phyloP scores from a whole-genome alignment of 2,888 invertebrate genomes.

The Camponotus fellah region DNA sequence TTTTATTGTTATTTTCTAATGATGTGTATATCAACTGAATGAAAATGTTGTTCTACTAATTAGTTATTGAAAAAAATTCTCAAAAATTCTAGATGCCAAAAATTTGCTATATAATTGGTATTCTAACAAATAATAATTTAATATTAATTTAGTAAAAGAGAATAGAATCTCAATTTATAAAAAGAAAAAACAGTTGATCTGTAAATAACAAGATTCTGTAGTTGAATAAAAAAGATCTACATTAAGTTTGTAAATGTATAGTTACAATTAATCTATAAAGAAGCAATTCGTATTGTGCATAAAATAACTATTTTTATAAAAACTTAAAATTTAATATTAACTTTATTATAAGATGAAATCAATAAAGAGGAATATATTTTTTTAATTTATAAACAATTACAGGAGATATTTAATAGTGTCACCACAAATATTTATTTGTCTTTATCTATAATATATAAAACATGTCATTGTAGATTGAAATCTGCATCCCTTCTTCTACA shows the following conservation, averaged over 20 bases:
- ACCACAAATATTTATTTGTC: neutral
- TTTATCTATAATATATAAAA: neutral
- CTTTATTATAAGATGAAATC: neutral
- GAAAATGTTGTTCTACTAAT: neutral
- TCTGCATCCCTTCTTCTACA: too few relatives aligned
- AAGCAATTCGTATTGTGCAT: neutral
- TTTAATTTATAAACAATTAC: neutral
- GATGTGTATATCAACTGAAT: neutral
- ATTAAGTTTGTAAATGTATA: neutral
- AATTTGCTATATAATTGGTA: neutral
- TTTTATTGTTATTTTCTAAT: neutral
- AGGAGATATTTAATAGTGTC: neutral
- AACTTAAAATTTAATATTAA: neutral
- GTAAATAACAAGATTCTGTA: neutral
- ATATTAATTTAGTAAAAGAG: neutral
- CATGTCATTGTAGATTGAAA: too few relatives aligned
- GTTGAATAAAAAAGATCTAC: neutral
- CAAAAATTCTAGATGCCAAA: neutral
- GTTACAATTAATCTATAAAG: neutral
- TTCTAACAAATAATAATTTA: neutral
- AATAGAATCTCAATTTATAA: neutral
- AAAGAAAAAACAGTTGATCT: neutral
- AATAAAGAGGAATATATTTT: neutral
- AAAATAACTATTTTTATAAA: constrained; percentile 2
- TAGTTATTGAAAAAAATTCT: neutral